Evolutionary conservation across 2,797 vertebrate genomes (phyloP).

Genomic region (Dendrocincla tyrannina): DNA sequence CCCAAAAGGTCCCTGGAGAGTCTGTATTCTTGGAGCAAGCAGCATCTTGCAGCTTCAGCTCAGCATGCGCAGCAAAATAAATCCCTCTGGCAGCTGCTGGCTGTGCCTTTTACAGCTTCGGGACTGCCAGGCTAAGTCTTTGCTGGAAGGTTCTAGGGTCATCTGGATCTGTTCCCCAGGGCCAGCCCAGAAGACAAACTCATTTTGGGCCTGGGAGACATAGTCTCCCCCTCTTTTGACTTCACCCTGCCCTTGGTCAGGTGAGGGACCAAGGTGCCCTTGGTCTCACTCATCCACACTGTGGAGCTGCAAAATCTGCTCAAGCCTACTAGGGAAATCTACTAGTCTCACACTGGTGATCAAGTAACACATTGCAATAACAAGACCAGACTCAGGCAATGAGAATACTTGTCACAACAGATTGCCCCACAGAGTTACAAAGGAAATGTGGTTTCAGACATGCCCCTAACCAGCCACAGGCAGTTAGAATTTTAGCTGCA

Average conservation of each 20-base stretch:
- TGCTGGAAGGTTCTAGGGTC: neutral
- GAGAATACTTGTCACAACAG: neutral
- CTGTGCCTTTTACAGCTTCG: neutral
- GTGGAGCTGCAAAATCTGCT: neutral
- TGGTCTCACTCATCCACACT: neutral
- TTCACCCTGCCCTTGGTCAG: neutral
- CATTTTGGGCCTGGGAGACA: neutral
- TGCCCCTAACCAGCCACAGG: neutral
- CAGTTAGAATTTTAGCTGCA: neutral
- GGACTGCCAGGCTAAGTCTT: neutral
- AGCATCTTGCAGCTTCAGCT: neutral
- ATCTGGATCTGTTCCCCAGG: accelerated
- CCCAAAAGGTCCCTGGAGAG: neutral
- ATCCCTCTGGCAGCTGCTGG: neutral
- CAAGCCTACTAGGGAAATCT: accelerated
- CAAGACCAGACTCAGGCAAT: neutral
- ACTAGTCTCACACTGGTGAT: too few species aligned
- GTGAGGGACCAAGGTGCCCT: neutral
- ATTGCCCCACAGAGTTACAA: neutral
- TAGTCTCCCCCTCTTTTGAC: neutral
- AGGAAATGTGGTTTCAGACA: neutral
- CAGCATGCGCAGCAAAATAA: neutral
- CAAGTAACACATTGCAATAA: neutral
- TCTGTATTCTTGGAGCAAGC: neutral
- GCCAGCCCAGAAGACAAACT: neutral